These are phyloP conservation scores for Sebastolobus altivelis DNA, from an alignment of 2,797 vertebrate genomes.

Conservation along the genomic window DNA sequence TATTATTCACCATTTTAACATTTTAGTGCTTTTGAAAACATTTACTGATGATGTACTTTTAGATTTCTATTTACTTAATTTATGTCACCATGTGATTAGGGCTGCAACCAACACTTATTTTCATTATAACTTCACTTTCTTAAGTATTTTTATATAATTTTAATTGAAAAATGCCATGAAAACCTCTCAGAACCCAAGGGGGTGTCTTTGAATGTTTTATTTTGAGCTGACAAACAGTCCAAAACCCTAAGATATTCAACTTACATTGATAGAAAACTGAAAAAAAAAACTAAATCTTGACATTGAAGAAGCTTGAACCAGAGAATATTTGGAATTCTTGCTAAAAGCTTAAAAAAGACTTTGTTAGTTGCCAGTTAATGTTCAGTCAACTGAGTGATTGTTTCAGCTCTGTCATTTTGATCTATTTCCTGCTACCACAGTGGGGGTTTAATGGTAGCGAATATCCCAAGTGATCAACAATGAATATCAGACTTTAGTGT, in stretches of 20 bases:
- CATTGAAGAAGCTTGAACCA: background rate
- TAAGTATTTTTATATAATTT: background rate
- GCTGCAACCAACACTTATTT: background rate
- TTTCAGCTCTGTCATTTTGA: background rate
- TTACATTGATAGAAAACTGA: background rate
- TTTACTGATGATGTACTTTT: background rate
- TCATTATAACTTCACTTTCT: background rate
- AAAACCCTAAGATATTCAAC: background rate
- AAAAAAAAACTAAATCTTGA: background rate
- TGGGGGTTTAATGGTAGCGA: background rate
- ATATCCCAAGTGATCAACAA: background rate
- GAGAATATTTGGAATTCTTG: too few relatives aligned
- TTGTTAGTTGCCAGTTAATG: too few relatives aligned
- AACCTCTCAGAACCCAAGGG: background rate
- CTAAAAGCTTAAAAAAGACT: background rate
- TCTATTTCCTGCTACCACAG: background rate
- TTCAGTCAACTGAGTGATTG: background rate
- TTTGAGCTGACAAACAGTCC: background rate
- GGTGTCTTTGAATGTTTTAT: background rate
- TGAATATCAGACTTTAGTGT: background rate
- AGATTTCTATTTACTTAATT: background rate
- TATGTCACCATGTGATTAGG: too few relatives aligned
- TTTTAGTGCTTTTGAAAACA: background rate
- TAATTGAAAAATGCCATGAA: background rate
- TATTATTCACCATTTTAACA: background rate